Conservation (phyloP, 2,888 invertebrate species). For the Acanthosoma haemorrhoidale region DNA sequence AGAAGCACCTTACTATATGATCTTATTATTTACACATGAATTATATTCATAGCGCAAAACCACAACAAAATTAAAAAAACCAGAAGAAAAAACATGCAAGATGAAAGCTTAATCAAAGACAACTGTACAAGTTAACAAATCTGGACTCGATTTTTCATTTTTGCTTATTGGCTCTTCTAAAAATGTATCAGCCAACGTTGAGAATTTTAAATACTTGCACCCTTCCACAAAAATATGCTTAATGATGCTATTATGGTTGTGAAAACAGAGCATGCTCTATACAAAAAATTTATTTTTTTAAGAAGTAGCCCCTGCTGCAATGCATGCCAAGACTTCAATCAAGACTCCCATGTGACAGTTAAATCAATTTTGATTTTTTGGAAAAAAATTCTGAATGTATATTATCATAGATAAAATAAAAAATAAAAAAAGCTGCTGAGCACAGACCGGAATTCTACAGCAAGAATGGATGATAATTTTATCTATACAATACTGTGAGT, state of each 20-base stretch:
- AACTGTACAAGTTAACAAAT: too few relatives aligned
- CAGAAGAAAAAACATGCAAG: background rate
- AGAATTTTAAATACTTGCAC: too few relatives aligned
- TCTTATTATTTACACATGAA: background rate
- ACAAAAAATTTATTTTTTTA: background rate
- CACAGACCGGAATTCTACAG: constrained; percentile 4
- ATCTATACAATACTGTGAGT: constrained; percentile 29
- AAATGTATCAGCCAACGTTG: too few relatives aligned
- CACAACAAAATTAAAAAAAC: too few relatives aligned
- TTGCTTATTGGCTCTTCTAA: background rate
- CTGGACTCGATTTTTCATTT: too few relatives aligned
- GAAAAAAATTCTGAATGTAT: background rate
- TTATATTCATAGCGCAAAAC: background rate
- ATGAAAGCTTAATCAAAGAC: background rate
- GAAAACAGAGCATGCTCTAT: constrained; percentile 5
- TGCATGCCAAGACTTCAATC: background rate
- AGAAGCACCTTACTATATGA: background rate
- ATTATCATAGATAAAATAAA: background rate
- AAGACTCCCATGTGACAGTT: background rate
- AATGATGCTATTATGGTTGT: too few relatives aligned
- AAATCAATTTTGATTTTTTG: background rate
- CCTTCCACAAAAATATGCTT: too few relatives aligned
- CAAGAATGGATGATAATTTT: constrained; percentile 8
- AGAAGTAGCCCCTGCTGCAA: background rate
- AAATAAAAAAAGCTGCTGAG: constrained; percentile 7